phyloP scores from a whole-genome alignment of 1,140 invertebrate species.

The Rhopalosiphum maidis region DNA sequence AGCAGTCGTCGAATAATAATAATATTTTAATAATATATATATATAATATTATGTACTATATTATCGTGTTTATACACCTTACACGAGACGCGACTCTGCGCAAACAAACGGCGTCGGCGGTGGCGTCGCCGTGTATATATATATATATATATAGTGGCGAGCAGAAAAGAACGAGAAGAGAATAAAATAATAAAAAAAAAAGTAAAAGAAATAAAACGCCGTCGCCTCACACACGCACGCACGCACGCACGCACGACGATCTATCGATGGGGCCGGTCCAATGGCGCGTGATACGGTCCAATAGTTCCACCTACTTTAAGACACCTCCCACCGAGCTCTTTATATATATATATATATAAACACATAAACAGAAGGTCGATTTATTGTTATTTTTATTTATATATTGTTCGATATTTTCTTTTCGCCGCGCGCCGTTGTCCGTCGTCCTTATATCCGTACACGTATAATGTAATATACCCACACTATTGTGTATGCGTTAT shows the following conservation, averaged over 20 bases:
- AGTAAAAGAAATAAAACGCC: conserved; percentile 32
- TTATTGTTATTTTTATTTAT: conserved; percentile 17
- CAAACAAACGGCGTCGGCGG: background rate
- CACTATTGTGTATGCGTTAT: background rate
- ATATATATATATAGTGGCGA: background rate
- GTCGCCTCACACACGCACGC: background rate
- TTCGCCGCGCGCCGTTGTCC: background rate
- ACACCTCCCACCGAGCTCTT: conserved; percentile 43
- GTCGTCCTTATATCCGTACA: background rate
- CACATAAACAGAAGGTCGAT: conserved; percentile 1
- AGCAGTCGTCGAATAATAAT: background rate
- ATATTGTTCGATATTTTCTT: conserved; percentile 43
- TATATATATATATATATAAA: background rate
- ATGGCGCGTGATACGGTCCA: conserved; percentile 56
- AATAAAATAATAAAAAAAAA: background rate
- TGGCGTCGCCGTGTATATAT: background rate
- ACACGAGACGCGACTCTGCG: background rate
- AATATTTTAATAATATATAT: background rate
- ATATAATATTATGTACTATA: background rate
- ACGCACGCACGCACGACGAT: background rate
- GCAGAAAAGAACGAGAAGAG: background rate
- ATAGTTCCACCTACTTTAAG: conserved; percentile 57
- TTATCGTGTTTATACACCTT: background rate
- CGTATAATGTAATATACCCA: background rate
- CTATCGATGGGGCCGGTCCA: conserved; percentile 50